Percentiles rank a stretch among this genome's conserved stretches.
phyloP scores from a whole-genome alignment of 2,888 invertebrate species.

The Halictus ligatus region DNA sequence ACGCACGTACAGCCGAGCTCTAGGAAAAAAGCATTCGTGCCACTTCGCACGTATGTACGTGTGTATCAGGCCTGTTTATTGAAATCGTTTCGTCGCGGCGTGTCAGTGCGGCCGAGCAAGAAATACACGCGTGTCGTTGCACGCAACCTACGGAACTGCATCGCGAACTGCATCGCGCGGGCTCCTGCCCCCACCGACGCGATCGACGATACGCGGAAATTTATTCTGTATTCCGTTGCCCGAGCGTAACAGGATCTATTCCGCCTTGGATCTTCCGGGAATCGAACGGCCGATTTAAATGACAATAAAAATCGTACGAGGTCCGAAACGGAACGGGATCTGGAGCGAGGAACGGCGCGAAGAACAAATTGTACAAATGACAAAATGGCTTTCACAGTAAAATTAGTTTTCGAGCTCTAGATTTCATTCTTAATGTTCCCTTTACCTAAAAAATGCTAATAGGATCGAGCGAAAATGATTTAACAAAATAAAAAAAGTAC shows the following conservation, averaged over 20 bases:
- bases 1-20: constrained; percentile 48
- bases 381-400: not conserved
- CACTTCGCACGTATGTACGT: constrained; percentile 53
- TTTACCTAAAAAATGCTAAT: too few species aligned
- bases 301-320: not conserved
- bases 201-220: constrained; percentile 37
- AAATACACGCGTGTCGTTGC: constrained; percentile 27
- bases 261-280: constrained; percentile 4
- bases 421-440: too few species aligned
- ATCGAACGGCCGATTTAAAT: not conserved
- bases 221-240: constrained; percentile 34
- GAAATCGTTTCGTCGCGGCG: constrained; percentile 51
- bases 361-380: not conserved
- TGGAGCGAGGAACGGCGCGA: not conserved
- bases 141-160: constrained; percentile 28
- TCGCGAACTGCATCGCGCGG: not conserved
- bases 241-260: not conserved
- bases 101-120: constrained; percentile 43
- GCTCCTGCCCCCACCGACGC: constrained; percentile 9
- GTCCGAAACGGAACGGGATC: not conserved
- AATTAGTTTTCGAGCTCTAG: too few species aligned
- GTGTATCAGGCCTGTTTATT: constrained; percentile 61
- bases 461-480: too few species aligned
- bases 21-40: constrained; percentile 59
- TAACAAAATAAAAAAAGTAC: too few species aligned